These are phyloP conservation scores for Pollimyrus isidori DNA, from an alignment of 2,113 vertebrate genomes.

Conservation along the genomic window DNA sequence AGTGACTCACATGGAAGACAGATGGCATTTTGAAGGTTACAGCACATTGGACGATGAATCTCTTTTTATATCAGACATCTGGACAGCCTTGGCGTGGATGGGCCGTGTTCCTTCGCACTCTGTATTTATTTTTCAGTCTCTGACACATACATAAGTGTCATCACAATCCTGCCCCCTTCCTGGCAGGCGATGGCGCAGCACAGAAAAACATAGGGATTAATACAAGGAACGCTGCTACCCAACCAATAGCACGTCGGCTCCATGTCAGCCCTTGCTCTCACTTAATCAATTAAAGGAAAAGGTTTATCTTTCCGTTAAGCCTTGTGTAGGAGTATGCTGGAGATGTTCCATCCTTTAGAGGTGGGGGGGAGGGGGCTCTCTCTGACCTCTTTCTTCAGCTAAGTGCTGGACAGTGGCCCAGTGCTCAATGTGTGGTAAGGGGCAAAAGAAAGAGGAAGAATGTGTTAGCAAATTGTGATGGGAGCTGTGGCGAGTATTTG, in stretches of 20 bases:
- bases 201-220: neutral
- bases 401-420: neutral
- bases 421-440: neutral
- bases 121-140: constrained; percentile 17
- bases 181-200: neutral
- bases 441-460: neutral
- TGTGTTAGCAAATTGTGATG: neutral
- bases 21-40: neutral
- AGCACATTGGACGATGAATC: neutral
- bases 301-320: constrained; percentile 17
- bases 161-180: constrained; percentile 4
- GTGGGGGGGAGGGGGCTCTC: neutral
- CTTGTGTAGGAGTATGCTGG: constrained; percentile 9
- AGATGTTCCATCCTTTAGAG: constrained; percentile 8
- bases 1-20: neutral
- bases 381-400: neutral
- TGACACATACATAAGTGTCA: constrained; percentile 13
- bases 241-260: neutral
- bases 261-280: neutral
- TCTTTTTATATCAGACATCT: neutral
- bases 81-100: neutral
- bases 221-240: neutral
- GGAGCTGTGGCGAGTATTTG: neutral
- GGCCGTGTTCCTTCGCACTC: neutral
- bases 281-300: constrained; percentile 21